These are phyloP conservation scores for Seriola quinqueradiata DNA, from an alignment of 2,113 vertebrate genomes.

Conservation along the genomic window DNA sequence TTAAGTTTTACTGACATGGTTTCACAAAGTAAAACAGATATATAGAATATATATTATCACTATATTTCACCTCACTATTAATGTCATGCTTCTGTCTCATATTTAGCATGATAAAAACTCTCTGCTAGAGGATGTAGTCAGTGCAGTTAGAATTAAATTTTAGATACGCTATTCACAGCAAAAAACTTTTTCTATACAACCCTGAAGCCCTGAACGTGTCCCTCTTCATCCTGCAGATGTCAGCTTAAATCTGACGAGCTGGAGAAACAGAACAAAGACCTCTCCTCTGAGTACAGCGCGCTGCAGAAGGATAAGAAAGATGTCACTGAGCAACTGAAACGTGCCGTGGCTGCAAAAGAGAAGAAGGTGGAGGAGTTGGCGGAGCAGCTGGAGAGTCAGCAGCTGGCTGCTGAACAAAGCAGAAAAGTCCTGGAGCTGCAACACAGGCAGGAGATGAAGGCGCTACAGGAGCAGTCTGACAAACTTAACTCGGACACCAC, in stretches of 20 bases:
- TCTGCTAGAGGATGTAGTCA: neutral
- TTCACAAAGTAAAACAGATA: too few relatives aligned
- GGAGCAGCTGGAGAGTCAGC: constrained; percentile 75
- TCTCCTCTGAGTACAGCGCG: constrained; percentile 63
- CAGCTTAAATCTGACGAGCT: constrained; percentile 85
- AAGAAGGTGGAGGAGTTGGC: constrained; percentile 73
- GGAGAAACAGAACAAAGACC: constrained; percentile 76
- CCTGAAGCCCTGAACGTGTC: neutral
- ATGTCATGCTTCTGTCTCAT: too few relatives aligned
- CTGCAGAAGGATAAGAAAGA: constrained; percentile 82
- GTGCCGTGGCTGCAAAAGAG: constrained; percentile 69
- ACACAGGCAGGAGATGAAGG: constrained; percentile 75
- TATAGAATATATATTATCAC: too few relatives aligned
- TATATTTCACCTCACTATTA: too few relatives aligned
- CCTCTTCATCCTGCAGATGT: constrained; percentile 72
- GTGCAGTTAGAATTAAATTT: neutral
- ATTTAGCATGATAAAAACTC: too few relatives aligned
- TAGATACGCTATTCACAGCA: too few relatives aligned
- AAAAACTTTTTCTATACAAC: neutral
- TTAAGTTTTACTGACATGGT: too few relatives aligned
- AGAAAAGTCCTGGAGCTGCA: constrained; percentile 80
- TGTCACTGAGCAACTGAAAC: constrained; percentile 82
- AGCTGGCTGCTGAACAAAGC: constrained; percentile 76
- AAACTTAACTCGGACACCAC: constrained; percentile 79
- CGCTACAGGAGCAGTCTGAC: constrained; percentile 84